phyloP scores from a whole-genome alignment of 2,888 invertebrate species.

The Colletes collaris region DNA sequence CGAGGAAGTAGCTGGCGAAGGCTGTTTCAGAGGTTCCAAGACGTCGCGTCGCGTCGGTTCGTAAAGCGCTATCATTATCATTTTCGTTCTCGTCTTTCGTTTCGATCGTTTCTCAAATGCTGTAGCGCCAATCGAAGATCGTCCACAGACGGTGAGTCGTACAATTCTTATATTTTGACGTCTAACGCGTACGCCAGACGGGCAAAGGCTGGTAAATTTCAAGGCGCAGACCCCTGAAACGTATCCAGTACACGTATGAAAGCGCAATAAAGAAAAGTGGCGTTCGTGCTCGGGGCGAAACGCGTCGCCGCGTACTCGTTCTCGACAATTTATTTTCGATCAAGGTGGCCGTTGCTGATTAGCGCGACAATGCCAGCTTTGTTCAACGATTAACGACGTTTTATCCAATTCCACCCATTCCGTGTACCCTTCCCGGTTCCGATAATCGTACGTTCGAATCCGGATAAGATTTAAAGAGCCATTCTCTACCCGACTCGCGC shows the following conservation, averaged over 20 bases:
- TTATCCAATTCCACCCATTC: constrained; percentile 71
- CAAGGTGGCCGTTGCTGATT: constrained; percentile 70
- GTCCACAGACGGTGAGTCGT: constrained; percentile 3
- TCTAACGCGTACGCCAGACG: constrained; percentile 56
- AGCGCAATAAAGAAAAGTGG: constrained; percentile 74
- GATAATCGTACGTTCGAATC: constrained; percentile 70
- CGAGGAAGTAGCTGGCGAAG: too few relatives aligned
- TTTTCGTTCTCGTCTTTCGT: neutral
- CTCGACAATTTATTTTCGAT: constrained; percentile 69
- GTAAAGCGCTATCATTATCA: neutral
- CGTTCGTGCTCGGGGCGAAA: constrained; percentile 67
- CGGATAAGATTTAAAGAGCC: constrained; percentile 71
- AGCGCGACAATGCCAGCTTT: constrained; percentile 69
- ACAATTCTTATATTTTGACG: constrained; percentile 51
- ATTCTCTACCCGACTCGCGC: constrained; percentile 61
- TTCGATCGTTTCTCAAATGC: too few relatives aligned
- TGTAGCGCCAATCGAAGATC: neutral
- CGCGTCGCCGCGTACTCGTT: constrained; percentile 36
- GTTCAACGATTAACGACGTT: constrained; percentile 72
- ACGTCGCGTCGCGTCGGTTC: too few relatives aligned
- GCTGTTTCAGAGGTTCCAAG: too few relatives aligned
- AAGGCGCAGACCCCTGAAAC: constrained; percentile 49
- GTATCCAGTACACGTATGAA: constrained; percentile 70
- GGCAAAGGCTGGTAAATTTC: constrained; percentile 62
- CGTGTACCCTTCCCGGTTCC: constrained; percentile 64